phyloP scores from a whole-genome alignment of 2,113 vertebrate genomes.

The Tachycineta bicolor region DNA sequence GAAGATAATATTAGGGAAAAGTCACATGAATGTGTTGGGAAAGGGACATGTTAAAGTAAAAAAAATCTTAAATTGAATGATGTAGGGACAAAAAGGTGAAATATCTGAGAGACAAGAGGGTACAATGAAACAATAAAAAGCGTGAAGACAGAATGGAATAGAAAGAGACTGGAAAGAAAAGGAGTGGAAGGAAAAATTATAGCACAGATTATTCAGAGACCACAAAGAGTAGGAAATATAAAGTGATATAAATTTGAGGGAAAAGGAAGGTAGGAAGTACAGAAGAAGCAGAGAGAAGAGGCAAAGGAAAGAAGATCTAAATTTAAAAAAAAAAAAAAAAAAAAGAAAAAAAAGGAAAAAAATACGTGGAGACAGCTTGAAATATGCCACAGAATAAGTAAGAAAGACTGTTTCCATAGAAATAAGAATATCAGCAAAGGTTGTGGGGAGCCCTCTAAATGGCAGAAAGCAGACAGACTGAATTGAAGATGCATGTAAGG shows the following conservation, averaged over 20 bases:
- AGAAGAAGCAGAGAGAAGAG: not conserved
- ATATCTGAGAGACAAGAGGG: not conserved
- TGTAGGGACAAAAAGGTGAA: not conserved
- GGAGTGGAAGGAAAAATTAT: not conserved
- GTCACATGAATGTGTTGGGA: not conserved
- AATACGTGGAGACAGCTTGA: not conserved
- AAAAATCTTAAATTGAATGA: not conserved
- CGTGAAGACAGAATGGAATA: not conserved
- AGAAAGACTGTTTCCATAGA: not conserved
- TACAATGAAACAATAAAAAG: not conserved
- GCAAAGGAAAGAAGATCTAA: not conserved
- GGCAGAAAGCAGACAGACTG: not conserved
- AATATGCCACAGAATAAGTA: not conserved
- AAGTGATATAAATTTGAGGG: not conserved
- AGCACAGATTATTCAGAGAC: not conserved
- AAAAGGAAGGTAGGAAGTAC: not conserved
- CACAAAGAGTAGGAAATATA: not conserved
- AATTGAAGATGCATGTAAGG: not conserved
- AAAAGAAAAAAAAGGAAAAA: too few species aligned
- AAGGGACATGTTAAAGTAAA: not conserved
- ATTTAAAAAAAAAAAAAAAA: not conserved
- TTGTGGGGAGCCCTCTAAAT: not conserved
- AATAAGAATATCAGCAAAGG: not conserved
- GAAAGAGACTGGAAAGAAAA: not conserved
- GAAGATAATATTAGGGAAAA: not conserved